Evolutionary conservation across 2,888 invertebrate species (phyloP), one percentile per base, ranked within the genome.

Genomic region (Tethea ocularis): DNA sequence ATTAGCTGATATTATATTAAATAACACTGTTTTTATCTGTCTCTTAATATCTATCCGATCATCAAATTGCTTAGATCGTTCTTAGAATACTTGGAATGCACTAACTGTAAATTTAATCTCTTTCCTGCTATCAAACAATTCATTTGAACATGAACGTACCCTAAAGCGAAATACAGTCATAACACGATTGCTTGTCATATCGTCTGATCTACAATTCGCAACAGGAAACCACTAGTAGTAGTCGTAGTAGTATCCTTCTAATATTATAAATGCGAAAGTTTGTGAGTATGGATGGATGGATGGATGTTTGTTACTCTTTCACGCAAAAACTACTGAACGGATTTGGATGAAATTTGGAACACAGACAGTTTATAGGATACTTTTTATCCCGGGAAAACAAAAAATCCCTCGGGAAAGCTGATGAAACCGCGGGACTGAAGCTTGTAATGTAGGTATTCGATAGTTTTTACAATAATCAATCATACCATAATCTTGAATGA

Each of bases 131-230:
- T 46, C 46, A 46, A 52, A 64, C 61, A 75, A 74, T 74, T 75
- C 78, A 68, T 46, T 46, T 46, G 17, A 67, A 59, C 56, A 60
- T 52, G 17, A 67, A 59, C 55, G 60, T 52, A 61, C 75, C 82
- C 74, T 63, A 63, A 58, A 72, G 78, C 75, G 38, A 65, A 62
- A 54, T 46, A 24, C 54, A 54, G 54, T 54, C 33, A 54, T 54
- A 54, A 54, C 53, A 22, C 71, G 69, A 82, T 78, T 76, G 68
- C 77, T 73, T 75, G 71, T 76, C 78, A 71, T 68, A 68, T 69
- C 69, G 68, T 53, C 38, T 61, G 66, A 74, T 78, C 66, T 63
- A 52, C 57, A 61, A 66, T 63, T 66, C 26, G 57, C 63, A 63
- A 54, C 36, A 68, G 63, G 62, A 62, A 67, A 66, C 60, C 57